phyloP scores from a whole-genome alignment of 2,797 vertebrate genomes.

The Eidolon dupreanum region DNA sequence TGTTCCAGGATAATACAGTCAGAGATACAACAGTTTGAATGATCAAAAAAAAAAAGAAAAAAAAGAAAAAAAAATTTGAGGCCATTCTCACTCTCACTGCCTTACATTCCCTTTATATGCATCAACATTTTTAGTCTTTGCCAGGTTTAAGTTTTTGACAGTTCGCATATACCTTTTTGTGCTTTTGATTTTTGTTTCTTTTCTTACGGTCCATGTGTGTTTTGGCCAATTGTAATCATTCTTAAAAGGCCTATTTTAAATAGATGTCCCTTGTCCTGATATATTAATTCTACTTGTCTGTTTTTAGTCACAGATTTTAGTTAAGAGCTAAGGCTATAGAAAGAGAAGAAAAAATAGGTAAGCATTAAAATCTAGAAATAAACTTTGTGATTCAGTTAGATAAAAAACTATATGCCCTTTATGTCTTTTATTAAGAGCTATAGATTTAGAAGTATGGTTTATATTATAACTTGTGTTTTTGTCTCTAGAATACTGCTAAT shows the following conservation, averaged over 20 bases:
- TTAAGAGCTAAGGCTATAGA: not conserved
- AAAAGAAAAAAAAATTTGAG: not conserved
- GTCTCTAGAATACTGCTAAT: conserved; percentile 79
- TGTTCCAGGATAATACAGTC: not conserved
- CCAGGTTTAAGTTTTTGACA: not conserved
- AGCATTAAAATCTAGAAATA: conserved; percentile 49
- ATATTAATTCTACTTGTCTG: conserved; percentile 14
- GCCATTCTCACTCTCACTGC: not conserved
- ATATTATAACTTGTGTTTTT: conserved; percentile 76
- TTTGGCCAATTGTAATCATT: not conserved
- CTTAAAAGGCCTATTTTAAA: not conserved
- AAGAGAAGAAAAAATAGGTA: not conserved
- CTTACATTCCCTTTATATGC: not conserved
- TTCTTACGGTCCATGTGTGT: not conserved
- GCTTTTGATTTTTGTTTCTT: not conserved
- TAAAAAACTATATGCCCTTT: conserved; percentile 42
- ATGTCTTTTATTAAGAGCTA: conserved; percentile 70
- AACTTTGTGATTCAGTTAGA: not conserved
- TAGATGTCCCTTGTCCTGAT: not conserved
- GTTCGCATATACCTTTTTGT: not conserved
- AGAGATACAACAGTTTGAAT: not conserved
- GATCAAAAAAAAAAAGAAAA: not conserved
- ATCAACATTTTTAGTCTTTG: not conserved
- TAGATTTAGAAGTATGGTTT: conserved; percentile 73
- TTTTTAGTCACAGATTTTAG: not conserved